Conservation (phyloP, 2,113 vertebrate genomes). For the Phalacrocorax brasilianus region DNA sequence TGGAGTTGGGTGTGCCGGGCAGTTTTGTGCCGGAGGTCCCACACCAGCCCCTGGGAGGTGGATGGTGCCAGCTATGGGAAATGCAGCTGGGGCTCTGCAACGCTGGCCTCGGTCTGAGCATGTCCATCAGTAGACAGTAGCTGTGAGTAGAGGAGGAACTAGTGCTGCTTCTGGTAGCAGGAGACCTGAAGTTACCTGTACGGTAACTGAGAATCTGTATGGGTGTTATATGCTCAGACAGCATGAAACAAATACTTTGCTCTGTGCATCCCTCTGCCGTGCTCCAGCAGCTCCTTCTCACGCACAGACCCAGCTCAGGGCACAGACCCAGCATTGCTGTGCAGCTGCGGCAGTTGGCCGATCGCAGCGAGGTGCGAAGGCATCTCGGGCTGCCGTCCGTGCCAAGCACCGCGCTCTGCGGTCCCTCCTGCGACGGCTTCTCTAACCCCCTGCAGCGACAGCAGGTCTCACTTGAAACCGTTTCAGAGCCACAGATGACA, state of each 20-base stretch:
- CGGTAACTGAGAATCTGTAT: no score
- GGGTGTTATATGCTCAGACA: no score
- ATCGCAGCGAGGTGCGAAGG: not conserved
- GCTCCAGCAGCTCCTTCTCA: not conserved
- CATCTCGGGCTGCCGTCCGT: not conserved
- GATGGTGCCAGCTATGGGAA: fast-evolving
- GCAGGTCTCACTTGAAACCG: constrained; percentile 9
- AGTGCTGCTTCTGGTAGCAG: not conserved
- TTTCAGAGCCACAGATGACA: constrained; percentile 29
- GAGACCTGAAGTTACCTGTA: not conserved
- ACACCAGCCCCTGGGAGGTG: fast-evolving
- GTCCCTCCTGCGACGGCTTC: not conserved
- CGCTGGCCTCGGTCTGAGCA: not conserved
- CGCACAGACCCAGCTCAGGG: fast-evolving
- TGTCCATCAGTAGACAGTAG: not conserved
- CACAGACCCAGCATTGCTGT: fast-evolving
- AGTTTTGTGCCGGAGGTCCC: fast-evolving
- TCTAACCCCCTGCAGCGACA: not conserved
- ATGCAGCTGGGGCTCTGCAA: fast-evolving
- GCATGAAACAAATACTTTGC: fast-evolving
- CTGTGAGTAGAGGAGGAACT: not conserved
- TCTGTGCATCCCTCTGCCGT: not conserved
- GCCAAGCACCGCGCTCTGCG: not conserved
- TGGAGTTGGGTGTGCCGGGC: not conserved
- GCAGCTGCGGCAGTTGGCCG: not conserved